phyloP scores from a whole-genome alignment of 2,888 invertebrate genomes.

The Linnaemya vulpina region DNA sequence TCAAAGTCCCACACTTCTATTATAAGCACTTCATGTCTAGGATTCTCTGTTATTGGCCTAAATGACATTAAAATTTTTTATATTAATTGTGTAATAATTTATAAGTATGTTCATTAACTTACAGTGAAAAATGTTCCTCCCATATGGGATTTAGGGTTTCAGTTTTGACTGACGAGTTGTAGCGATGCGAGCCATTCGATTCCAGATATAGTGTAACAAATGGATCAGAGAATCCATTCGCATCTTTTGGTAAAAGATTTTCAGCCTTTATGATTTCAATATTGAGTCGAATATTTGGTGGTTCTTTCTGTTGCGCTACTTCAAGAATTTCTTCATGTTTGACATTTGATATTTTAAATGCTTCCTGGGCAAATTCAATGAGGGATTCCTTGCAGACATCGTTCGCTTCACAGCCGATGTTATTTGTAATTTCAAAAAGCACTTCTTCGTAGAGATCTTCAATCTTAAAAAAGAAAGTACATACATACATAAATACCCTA shows the following conservation, averaged over 20 bases:
- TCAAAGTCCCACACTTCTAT: constrained; percentile 96
- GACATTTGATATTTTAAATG: constrained; percentile 89
- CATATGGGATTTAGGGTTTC: constrained; percentile 95
- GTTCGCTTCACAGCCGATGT: constrained; percentile 89
- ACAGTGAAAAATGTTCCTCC: constrained; percentile 98
- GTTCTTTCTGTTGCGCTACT: constrained; percentile 90
- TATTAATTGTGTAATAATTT: too few relatives aligned
- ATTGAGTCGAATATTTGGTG: constrained; percentile 92
- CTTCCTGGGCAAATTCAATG: constrained; percentile 91
- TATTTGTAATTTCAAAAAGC: constrained; percentile 91
- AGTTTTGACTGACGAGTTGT: constrained; percentile 95
- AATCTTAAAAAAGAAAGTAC: constrained; percentile 82
- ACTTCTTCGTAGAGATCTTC: constrained; percentile 94
- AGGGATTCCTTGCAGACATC: constrained; percentile 88
- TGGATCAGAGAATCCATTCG: constrained; percentile 97
- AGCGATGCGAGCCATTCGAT: constrained; percentile 90
- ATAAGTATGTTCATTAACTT: constrained; percentile 64
- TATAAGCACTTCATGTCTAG: constrained; percentile 88
- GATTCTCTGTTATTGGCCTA: constrained; percentile 87
- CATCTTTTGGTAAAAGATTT: constrained; percentile 92
- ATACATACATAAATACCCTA: background rate
- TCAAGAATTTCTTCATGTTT: constrained; percentile 89
- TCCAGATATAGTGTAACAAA: constrained; percentile 96
- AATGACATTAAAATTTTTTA: too few relatives aligned
- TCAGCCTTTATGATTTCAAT: constrained; percentile 94